Percentiles rank a stretch among this genome's conserved stretches.
Evolutionary conservation across 1,140 invertebrate species (phyloP).

Genomic region (Bombyx mandarina): DNA sequence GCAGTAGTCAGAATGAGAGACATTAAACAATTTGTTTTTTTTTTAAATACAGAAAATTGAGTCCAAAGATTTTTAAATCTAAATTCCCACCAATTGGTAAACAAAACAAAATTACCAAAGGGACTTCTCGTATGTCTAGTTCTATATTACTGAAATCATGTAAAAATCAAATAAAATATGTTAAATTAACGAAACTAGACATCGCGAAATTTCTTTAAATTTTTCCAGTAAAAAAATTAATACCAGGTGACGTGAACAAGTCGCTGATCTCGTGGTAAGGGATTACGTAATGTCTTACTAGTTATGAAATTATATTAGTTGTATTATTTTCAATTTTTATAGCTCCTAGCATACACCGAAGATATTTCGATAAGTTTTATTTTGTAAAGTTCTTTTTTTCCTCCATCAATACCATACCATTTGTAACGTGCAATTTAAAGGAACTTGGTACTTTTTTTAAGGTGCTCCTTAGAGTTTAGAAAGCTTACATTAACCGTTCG

Average conservation of each 20-base stretch:
- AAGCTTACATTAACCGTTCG: slow-evolving; percentile 13
- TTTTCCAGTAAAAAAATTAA: slow-evolving; percentile 18
- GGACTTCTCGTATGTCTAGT: slow-evolving; percentile 22
- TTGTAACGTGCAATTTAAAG: slow-evolving; percentile 20
- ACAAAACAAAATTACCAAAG: slow-evolving; percentile 47
- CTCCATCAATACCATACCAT: slow-evolving; percentile 66
- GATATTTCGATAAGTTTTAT: slow-evolving; percentile 71
- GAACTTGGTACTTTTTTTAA: slow-evolving; percentile 10
- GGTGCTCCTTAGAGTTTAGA: slow-evolving; percentile 17
- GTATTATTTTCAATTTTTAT: slow-evolving; percentile 71
- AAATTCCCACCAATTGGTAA: slow-evolving; percentile 61
- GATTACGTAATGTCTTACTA: slow-evolving; percentile 66
- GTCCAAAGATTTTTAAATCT: slow-evolving; percentile 64
- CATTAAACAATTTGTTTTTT: slow-evolving; percentile 45
- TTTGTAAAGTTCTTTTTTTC: slow-evolving; percentile 60
- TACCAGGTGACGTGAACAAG: slow-evolving; percentile 50
- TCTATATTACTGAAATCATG: background rate
- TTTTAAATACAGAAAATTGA: slow-evolving; percentile 31
- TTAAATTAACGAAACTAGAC: background rate
- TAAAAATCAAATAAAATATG: background rate
- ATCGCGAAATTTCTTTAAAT: background rate
- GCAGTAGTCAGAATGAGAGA: slow-evolving; percentile 55
- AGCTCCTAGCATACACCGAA: slow-evolving; percentile 70
- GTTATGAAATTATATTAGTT: slow-evolving; percentile 70
- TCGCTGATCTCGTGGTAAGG: slow-evolving; percentile 69